Percentiles rank a stretch among this genome's conserved stretches.
phyloP scores from a whole-genome alignment of 2,888 invertebrate genomes.

The Glaucopsyche alexis region DNA sequence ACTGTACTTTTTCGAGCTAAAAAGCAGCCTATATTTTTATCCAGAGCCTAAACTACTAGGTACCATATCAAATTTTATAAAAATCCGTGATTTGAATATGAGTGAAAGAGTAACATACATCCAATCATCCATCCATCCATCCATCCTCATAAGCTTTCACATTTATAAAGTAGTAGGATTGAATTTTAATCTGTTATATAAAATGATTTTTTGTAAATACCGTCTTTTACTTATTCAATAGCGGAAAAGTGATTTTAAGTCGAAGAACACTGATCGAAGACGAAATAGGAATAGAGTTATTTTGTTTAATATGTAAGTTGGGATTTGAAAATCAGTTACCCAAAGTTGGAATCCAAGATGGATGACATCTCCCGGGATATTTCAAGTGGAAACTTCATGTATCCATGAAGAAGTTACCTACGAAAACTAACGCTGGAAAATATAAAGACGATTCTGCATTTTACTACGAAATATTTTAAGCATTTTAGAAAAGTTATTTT shows the following conservation, averaged over 20 bases:
- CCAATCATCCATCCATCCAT: no score
- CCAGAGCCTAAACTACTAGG: no score
- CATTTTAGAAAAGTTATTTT: no score
- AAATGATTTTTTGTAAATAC: no score
- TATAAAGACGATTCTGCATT: not conserved
- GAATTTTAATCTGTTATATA: no score
- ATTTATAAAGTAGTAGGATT: no score
- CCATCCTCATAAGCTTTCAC: no score
- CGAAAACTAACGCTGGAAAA: not conserved
- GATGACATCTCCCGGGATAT: conserved; percentile 10
- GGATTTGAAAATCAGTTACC: conserved; percentile 7
- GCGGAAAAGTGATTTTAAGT: not conserved
- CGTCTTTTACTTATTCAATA: not conserved
- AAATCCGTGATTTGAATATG: no score
- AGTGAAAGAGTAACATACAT: no score
- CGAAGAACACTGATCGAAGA: not conserved
- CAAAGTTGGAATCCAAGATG: not conserved
- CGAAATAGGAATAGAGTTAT: not conserved
- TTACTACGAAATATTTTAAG: not conserved
- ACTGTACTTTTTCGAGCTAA: no score
- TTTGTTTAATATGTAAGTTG: not conserved
- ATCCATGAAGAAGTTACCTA: not conserved
- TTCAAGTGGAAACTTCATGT: not conserved
- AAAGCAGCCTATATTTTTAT: no score
- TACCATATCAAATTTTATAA: no score